These are phyloP conservation scores for Eulacestoma nigropectus DNA, from an alignment of 2,113 vertebrate species.

Conservation along the genomic window DNA sequence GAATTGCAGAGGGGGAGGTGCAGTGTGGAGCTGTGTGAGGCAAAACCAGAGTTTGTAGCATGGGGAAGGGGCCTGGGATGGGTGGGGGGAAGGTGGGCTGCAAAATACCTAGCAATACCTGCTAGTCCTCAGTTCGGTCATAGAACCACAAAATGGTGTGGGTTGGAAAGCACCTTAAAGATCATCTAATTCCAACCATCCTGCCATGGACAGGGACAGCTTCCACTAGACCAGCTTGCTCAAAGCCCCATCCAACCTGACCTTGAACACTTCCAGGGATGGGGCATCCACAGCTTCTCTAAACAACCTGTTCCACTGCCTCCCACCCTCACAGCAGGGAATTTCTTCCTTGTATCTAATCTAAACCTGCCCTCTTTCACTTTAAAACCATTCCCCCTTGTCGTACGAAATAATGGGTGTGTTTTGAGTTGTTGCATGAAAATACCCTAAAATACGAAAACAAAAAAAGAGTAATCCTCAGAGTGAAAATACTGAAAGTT, in stretches of 20 bases:
- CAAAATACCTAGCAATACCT: neutral
- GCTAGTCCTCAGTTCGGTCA: neutral
- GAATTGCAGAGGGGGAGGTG: rapidly evolving
- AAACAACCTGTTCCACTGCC: neutral
- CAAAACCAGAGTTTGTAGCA: neutral
- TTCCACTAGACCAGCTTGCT: neutral
- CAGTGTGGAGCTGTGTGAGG: neutral
- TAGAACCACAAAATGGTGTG: neutral
- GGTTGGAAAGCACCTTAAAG: neutral
- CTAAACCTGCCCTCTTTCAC: neutral
- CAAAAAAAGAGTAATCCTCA: neutral
- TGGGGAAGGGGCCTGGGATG: too few species aligned
- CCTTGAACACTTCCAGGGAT: neutral
- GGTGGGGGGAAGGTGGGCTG: neutral
- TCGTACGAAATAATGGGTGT: neutral
- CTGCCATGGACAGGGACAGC: neutral
- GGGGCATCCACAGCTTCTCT: neutral
- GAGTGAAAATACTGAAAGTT: neutral
- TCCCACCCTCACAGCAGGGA: neutral
- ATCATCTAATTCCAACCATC: neutral
- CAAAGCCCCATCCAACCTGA: neutral
- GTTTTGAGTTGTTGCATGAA: neutral
- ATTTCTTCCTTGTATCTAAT: neutral
- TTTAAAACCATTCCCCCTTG: neutral
- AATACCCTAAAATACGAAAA: neutral